Evolutionary conservation across 2,113 vertebrate species (phyloP), one percentile per base, ranked within the genome.

Genomic region (Paradisaea rubra): DNA sequence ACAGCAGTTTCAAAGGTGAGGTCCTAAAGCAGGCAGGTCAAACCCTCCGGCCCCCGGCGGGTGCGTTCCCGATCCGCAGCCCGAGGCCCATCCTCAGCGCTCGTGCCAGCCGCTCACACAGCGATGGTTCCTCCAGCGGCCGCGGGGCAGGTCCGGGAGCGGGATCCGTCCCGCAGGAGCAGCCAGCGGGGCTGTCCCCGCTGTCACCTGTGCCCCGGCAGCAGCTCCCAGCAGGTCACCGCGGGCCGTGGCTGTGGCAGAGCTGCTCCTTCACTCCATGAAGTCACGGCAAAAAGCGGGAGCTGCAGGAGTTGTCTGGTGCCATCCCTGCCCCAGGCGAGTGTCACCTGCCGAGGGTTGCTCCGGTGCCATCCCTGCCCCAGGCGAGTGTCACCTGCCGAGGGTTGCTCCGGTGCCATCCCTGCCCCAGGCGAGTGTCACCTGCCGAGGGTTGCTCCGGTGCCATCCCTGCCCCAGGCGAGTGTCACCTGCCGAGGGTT

Each of bases 221-320:
- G 84, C 65, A 35, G 66, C 41, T 41, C 57, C 49, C 76, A 6
- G 50, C 44, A 19, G 59, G 41, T 9, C 63, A 23, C 21, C 0
- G 2, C 0, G 4, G 50, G 31, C 44, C 3, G 2, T 0, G 30
- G 6, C n/a, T 4, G n/a, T 2, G 74, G 4, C 66, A 50, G 7
- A 50, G 59, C 35, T 8, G 19, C n/a, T 64, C 3, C 17, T 7
- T 5, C 1, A 30, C 60, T 42, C 65, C 5, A 0, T 0, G 9
- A 15, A n/a, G 8, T 49, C 4, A 13, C 5, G 4, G 71, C 35
- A 12, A 22, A 16, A n/a, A 19, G 44, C 2, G 0, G 23, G n/a
- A 88, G 45, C 42, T 4, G 35, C 1, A 1, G 28, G 73, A 35
- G 9, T 2, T 23, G 14, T 33, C 52, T 28, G 3, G 15, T 33